Percentiles rank a stretch among this genome's conserved stretches.
phyloP scores from a whole-genome alignment of 2,888 invertebrate species.

The Branchipolynoe longqiensis region DNA sequence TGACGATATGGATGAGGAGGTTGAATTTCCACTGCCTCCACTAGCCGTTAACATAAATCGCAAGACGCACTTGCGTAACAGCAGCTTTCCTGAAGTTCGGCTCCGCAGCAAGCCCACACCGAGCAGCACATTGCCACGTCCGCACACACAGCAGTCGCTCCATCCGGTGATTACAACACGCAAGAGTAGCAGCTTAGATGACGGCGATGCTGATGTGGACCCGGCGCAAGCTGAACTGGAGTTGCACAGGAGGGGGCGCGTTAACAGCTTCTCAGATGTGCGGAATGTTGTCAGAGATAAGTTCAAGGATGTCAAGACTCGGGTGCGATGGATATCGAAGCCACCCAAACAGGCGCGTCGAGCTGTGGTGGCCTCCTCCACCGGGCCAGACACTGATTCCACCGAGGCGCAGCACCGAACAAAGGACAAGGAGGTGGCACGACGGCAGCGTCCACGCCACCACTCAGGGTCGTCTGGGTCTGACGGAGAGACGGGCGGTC shows the following conservation, averaged over 20 bases:
- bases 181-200: not conserved
- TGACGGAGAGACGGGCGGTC: too few relatives aligned
- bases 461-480: too few relatives aligned
- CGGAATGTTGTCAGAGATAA: constrained; percentile 26
- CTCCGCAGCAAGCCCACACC: not conserved
- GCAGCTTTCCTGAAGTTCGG: constrained; percentile 27
- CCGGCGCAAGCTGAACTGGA: too few relatives aligned
- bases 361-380: not conserved
- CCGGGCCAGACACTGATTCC: constrained; percentile 5
- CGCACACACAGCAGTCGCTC: not conserved
- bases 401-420: not conserved
- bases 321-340: constrained; percentile 31
- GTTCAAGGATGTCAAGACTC: constrained; percentile 21
- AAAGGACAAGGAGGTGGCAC: not conserved
- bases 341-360: not conserved
- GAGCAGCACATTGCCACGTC: constrained; percentile 32
- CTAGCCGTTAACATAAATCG: not conserved
- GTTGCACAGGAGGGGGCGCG: not conserved
- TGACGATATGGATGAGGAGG: not conserved
- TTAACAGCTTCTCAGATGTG: constrained; percentile 9
- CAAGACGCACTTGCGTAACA: constrained; percentile 18
- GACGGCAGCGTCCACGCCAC: not conserved
- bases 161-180: not conserved
- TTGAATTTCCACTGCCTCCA: not conserved
- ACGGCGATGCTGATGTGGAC: constrained; percentile 10